phyloP scores from a whole-genome alignment of 2,113 vertebrate species.

The Petrocephalus zakoni region DNA sequence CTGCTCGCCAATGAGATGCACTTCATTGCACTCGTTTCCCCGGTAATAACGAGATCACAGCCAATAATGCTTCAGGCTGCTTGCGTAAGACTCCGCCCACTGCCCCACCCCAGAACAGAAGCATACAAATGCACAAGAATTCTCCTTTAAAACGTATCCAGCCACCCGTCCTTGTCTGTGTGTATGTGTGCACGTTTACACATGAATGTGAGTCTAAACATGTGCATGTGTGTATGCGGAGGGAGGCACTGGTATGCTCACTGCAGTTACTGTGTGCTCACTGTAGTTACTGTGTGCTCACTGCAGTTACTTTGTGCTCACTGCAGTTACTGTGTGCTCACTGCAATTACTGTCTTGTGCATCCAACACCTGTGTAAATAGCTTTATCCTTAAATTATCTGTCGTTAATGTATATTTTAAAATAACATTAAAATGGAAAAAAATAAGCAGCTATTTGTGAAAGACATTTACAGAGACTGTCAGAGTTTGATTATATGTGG shows the following conservation, averaged over 20 bases:
- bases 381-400: conserved; percentile 9
- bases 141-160: not conserved
- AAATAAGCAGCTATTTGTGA: not conserved
- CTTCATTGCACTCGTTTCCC: not conserved
- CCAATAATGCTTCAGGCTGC: not conserved
- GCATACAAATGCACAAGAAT: not conserved
- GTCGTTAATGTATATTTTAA: conserved; percentile 32
- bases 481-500: not conserved
- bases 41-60: not conserved
- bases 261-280: conserved; percentile 13
- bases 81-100: not conserved
- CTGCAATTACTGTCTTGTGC: conserved; percentile 4
- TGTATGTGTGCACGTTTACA: not conserved
- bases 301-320: conserved; percentile 18
- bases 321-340: conserved; percentile 20
- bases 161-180: not conserved
- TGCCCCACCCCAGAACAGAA: not conserved
- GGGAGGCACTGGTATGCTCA: conserved; percentile 17
- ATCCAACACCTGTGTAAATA: conserved; percentile 25
- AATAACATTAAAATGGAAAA: conserved; percentile 19
- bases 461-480: not conserved
- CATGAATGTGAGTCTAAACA: not conserved
- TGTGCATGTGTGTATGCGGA: not conserved
- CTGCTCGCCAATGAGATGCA: not conserved
- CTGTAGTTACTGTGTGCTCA: conserved; percentile 20